Evolutionary conservation across 2,888 invertebrate species (phyloP).

Genomic region (Lycia hirtaria): DNA sequence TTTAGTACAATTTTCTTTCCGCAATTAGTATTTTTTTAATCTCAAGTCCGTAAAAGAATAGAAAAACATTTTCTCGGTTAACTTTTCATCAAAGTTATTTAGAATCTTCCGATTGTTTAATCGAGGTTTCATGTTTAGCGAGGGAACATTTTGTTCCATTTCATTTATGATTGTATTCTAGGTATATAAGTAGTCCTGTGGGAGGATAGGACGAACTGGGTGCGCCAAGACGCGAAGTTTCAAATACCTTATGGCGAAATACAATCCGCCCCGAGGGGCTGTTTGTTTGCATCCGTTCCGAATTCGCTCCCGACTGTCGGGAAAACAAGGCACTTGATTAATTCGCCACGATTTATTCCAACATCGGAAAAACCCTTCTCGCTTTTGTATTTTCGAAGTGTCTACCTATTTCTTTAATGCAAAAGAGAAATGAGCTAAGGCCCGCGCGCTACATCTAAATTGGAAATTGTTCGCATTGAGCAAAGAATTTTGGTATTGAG

Average conservation of each 20-base stretch:
- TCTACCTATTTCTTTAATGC: slow-evolving; percentile 42
- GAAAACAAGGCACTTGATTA: slow-evolving; percentile 68
- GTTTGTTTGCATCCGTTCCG: slow-evolving; percentile 61
- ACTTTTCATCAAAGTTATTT: slow-evolving; percentile 15
- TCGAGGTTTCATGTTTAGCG: slow-evolving; percentile 22
- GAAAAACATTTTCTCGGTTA: slow-evolving; percentile 7
- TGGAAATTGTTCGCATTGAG: slow-evolving; percentile 38
- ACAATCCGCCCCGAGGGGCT: slow-evolving; percentile 57
- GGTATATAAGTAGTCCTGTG: slow-evolving; percentile 1
- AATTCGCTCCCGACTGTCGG: slow-evolving; percentile 53
- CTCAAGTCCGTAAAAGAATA: slow-evolving; percentile 7
- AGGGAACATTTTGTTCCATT: slow-evolving; percentile 18
- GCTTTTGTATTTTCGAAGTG: slow-evolving; percentile 43
- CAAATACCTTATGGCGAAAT: slow-evolving; percentile 55
- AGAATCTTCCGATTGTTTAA: slow-evolving; percentile 17
- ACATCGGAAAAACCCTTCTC: slow-evolving; percentile 46
- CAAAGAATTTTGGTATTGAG: slow-evolving; percentile 35
- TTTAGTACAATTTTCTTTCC: slow-evolving; percentile 5
- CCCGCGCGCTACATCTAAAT: slow-evolving; percentile 38
- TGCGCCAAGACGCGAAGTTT: slow-evolving; percentile 42
- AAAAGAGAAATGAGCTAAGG: slow-evolving; percentile 40
- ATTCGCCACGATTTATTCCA: slow-evolving; percentile 61
- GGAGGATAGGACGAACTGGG: background rate
- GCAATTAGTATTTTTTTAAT: slow-evolving; percentile 12
- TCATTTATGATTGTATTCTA: slow-evolving; percentile 6